Conservation (phyloP, 2,888 invertebrate genomes). For the Ceriagrion tenellum region DNA sequence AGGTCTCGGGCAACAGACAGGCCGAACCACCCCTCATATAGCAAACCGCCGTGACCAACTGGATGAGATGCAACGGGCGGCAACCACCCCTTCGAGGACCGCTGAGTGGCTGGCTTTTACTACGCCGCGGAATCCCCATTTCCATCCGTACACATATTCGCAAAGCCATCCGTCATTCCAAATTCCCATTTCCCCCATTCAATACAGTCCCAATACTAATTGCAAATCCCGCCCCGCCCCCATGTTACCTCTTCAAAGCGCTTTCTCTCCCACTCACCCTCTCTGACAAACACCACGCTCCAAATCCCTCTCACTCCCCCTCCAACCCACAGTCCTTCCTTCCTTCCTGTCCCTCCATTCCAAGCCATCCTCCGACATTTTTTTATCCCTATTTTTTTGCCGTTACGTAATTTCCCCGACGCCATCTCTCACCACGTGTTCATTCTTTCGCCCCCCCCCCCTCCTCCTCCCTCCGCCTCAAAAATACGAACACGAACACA, state of each 20-base stretch:
- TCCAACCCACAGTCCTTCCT: not conserved
- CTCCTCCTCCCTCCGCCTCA: not conserved
- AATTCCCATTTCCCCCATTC: slow-evolving; percentile 14
- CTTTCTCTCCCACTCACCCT: not conserved
- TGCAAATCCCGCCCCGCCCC: not conserved
- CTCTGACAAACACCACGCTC: not conserved
- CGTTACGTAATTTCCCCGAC: not conserved
- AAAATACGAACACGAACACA: not conserved
- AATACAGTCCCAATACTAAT: slow-evolving; percentile 20
- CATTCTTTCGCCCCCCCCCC: not conserved
- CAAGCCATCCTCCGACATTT: not conserved
- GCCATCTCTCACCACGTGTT: not conserved
- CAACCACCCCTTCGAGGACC: not conserved
- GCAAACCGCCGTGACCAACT: not conserved
- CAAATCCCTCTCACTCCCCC: not conserved
- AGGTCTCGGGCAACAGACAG: no score
- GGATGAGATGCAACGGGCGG: not conserved
- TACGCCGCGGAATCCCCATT: not conserved
- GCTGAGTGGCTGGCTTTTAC: not conserved
- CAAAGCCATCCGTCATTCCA: not conserved
- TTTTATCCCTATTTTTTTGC: not conserved
- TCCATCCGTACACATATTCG: not conserved
- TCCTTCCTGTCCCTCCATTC: not conserved
- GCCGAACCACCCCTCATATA: not conserved
- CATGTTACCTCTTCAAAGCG: not conserved